Conservation (phyloP, 2,797 vertebrate genomes). For the Macroramphosus scolopax region DNA sequence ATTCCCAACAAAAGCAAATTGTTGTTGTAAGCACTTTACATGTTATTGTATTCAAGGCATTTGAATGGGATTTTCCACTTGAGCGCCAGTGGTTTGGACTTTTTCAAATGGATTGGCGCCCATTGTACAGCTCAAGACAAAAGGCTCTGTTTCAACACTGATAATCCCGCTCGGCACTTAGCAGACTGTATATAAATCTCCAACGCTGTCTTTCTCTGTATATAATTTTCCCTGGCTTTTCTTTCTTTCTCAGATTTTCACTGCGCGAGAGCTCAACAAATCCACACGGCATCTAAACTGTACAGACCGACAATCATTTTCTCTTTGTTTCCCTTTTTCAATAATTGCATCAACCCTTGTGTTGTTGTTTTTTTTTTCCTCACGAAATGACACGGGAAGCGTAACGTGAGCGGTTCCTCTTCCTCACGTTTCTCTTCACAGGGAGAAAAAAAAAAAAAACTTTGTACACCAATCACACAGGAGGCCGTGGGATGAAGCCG, state of each 20-base stretch:
- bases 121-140: slow-evolving; percentile 77
- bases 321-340: slow-evolving; percentile 44
- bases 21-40: slow-evolving; percentile 78
- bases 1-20: slow-evolving; percentile 57
- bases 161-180: slow-evolving; percentile 77
- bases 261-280: slow-evolving; percentile 62
- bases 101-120: slow-evolving; percentile 78
- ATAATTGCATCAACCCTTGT: slow-evolving; percentile 52
- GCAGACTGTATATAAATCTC: slow-evolving; percentile 79
- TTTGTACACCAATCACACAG: slow-evolving; percentile 41
- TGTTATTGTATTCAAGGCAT: slow-evolving; percentile 70
- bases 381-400: slow-evolving; percentile 51
- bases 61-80: slow-evolving; percentile 74
- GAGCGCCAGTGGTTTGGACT: slow-evolving; percentile 72
- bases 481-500: slow-evolving; percentile 42
- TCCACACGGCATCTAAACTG: slow-evolving; percentile 63
- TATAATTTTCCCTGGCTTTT: slow-evolving; percentile 68
- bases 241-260: slow-evolving; percentile 66
- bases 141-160: slow-evolving; percentile 79
- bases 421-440: slow-evolving; percentile 23
- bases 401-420: slow-evolving; percentile 42
- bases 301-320: slow-evolving; percentile 70
- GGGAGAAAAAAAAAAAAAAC: slow-evolving; percentile 19
- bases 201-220: slow-evolving; percentile 75
- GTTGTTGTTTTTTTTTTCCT: slow-evolving; percentile 51